Percentiles rank a stretch among this genome's conserved stretches.
phyloP scores from a whole-genome alignment of 2,797 vertebrate species.

The Myotis planiceps region DNA sequence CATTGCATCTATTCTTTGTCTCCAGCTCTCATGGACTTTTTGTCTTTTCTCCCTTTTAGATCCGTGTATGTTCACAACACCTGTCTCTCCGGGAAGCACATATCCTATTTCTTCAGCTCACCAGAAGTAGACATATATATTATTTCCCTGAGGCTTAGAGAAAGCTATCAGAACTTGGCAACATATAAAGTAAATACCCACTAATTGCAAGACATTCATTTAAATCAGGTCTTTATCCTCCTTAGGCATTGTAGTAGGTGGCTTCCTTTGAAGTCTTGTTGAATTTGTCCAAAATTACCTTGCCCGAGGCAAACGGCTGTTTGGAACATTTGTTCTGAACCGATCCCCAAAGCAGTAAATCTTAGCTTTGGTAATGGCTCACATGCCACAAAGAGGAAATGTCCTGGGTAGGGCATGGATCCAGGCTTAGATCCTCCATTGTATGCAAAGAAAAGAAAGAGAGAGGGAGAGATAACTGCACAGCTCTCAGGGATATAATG shows the following conservation, averaged over 20 bases:
- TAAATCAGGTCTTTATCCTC: conserved; percentile 69
- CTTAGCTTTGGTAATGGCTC: conserved; percentile 72
- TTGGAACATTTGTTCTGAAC: conserved; percentile 76
- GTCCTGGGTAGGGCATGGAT: conserved; percentile 69
- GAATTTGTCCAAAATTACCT: conserved; percentile 80
- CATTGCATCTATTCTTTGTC: conserved; percentile 40
- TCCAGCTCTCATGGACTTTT: conserved; percentile 29
- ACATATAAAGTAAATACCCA: conserved; percentile 72
- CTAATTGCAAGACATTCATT: conserved; percentile 78
- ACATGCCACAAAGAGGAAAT: conserved; percentile 75
- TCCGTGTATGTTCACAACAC: conserved; percentile 62
- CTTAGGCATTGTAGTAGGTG: conserved; percentile 34
- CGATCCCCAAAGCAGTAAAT: conserved; percentile 76
- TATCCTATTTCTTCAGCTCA: conserved; percentile 65
- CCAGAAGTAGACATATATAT: conserved; percentile 56
- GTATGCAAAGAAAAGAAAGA: conserved; percentile 69
- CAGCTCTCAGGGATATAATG: conserved; percentile 43
- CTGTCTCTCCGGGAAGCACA: conserved; percentile 67
- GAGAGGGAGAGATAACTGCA: conserved; percentile 51
- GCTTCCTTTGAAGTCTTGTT: conserved; percentile 74
- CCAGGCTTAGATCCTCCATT: conserved; percentile 56
- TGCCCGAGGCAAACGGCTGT: conserved; percentile 58
- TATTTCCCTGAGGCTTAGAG: conserved; percentile 69
- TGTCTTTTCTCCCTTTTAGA: conserved; percentile 39
- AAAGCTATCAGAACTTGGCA: conserved; percentile 70